Evolutionary conservation across 2,888 invertebrate species (phyloP).

Genomic region (Atethmia centrago): DNA sequence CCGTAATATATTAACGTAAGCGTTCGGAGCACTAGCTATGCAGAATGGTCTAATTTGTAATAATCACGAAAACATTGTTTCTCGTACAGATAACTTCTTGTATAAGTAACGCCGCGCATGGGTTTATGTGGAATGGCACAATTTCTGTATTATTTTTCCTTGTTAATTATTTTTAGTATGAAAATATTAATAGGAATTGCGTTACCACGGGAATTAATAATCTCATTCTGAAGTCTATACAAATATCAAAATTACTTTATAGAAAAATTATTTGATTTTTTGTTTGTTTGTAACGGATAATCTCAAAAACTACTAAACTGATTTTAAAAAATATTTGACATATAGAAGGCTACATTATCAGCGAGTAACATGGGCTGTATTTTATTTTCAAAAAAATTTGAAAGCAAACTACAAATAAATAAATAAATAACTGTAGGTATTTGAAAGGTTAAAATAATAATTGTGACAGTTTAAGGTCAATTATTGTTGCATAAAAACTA

Average conservation of each 20-base stretch:
- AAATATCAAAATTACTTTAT: too few relatives aligned
- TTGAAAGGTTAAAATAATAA: background rate
- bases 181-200: background rate
- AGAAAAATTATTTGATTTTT: slow-evolving; percentile 1
- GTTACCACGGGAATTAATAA: background rate
- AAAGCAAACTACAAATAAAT: background rate
- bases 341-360: too few relatives aligned
- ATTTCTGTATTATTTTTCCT: slow-evolving; percentile 27
- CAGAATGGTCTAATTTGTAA: slow-evolving; percentile 75
- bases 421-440: background rate
- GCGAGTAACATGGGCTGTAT: too few relatives aligned
- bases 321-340: too few relatives aligned
- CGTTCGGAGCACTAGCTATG: slow-evolving; percentile 26
- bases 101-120: slow-evolving; percentile 60
- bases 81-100: slow-evolving; percentile 65
- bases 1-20: slow-evolving; percentile 1
- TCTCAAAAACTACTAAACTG: too few relatives aligned
- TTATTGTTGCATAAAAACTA: background rate
- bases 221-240: background rate
- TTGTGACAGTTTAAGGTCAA: background rate
- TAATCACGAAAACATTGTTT: slow-evolving; percentile 70
- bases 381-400: too few relatives aligned
- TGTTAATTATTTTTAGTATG: background rate
- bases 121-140: slow-evolving; percentile 65
- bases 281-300: too few relatives aligned